phyloP scores from a whole-genome alignment of 2,888 invertebrate genomes.

The Drosophila subquinaria region DNA sequence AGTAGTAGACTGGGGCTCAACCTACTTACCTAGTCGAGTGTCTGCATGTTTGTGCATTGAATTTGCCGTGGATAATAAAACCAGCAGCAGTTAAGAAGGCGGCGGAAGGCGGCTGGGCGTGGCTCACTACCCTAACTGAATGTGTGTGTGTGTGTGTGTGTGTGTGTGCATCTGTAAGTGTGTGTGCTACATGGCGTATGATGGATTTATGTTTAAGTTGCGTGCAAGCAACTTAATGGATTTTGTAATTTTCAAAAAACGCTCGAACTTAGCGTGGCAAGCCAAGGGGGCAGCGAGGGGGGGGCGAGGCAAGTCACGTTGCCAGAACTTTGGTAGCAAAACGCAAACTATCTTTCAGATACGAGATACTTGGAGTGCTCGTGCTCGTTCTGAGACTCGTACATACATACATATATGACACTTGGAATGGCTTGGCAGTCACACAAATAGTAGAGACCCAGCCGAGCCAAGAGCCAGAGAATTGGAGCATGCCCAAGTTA shows the following conservation, averaged over 20 bases:
- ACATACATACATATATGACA: slow-evolving; percentile 32
- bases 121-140: slow-evolving; percentile 50
- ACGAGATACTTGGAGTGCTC: slow-evolving; percentile 38
- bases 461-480: slow-evolving; percentile 49
- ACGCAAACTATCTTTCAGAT: slow-evolving; percentile 57
- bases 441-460: slow-evolving; percentile 38
- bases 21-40: slow-evolving; percentile 82
- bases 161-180: slow-evolving; percentile 50
- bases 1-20: slow-evolving; percentile 58
- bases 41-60: slow-evolving; percentile 80
- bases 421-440: slow-evolving; percentile 43
- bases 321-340: slow-evolving; percentile 47
- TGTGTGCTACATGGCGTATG: slow-evolving; percentile 79
- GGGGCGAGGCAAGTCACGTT: slow-evolving; percentile 44
- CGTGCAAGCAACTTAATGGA: slow-evolving; percentile 83
- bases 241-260: slow-evolving; percentile 80
- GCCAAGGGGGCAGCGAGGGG: slow-evolving; percentile 11
- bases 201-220: slow-evolving; percentile 83
- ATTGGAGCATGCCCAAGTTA: slow-evolving; percentile 79
- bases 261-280: slow-evolving; percentile 52
- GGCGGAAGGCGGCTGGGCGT: slow-evolving; percentile 37
- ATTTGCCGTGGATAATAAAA: slow-evolving; percentile 79
- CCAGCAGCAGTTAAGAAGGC: slow-evolving; percentile 43
- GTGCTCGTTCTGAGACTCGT: slow-evolving; percentile 22
- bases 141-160: slow-evolving; percentile 32